These are phyloP conservation scores for Thryonomys swinderianus DNA, from an alignment of 2,113 vertebrate genomes.

Conservation along the genomic window DNA sequence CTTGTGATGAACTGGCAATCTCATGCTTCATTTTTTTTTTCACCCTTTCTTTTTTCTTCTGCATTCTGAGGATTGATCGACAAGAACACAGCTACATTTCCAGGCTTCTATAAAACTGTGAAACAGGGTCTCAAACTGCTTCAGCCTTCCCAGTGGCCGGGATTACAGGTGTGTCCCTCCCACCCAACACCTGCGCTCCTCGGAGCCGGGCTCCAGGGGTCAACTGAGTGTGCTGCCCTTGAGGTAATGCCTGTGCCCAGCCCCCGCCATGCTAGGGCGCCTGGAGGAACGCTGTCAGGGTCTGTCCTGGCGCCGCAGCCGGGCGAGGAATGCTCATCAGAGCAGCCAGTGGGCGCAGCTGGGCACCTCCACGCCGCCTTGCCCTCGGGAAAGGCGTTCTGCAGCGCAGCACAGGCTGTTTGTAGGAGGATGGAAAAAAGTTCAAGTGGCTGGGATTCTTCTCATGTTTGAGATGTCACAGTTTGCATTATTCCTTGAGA, in stretches of 20 bases:
- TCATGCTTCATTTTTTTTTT: too few relatives aligned
- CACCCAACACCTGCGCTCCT: background rate
- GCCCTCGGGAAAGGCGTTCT: conserved; percentile 28
- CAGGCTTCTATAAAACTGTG: background rate
- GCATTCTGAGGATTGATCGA: background rate
- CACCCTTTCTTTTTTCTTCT: background rate
- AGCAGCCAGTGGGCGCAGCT: conserved; percentile 69
- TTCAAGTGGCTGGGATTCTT: conserved; percentile 72
- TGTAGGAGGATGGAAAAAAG: background rate
- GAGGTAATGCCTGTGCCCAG: background rate
- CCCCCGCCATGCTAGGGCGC: background rate
- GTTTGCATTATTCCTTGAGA: conserved; percentile 51
- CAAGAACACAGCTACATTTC: background rate
- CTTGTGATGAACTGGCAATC: background rate
- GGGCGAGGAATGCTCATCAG: conserved; percentile 65
- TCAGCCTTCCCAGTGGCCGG: background rate
- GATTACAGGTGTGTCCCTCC: background rate
- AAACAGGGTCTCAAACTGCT: background rate
- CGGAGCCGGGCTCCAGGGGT: background rate
- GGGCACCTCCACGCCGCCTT: background rate
- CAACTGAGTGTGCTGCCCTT: background rate
- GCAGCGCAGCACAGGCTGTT: background rate
- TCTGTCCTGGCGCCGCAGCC: conserved; percentile 27
- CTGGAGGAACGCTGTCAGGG: background rate
- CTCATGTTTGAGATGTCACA: conserved; percentile 76